phyloP scores from a whole-genome alignment of 2,113 vertebrate genomes.

The Seriola aureovittata region DNA sequence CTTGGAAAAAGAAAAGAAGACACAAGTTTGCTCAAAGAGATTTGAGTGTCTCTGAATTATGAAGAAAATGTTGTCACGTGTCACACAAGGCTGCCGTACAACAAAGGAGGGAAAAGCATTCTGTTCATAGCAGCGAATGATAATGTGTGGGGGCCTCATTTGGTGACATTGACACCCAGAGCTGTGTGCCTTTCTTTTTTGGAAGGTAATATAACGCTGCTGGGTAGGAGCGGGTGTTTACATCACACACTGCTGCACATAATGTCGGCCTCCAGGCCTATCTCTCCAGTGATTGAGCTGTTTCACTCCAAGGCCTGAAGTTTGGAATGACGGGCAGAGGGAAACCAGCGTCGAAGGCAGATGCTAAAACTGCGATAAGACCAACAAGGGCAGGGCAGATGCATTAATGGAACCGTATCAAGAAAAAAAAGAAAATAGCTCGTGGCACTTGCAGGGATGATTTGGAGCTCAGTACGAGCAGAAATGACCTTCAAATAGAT shows the following conservation, averaged over 20 bases:
- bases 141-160: constrained; percentile 38
- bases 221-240: constrained; percentile 60
- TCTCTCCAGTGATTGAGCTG: constrained; percentile 27
- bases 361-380: constrained; percentile 54
- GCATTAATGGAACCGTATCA: constrained; percentile 32
- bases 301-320: constrained; percentile 28
- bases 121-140: background rate
- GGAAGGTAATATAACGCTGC: constrained; percentile 60
- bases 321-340: constrained; percentile 33
- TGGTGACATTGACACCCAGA: constrained; percentile 33
- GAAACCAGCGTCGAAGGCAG: constrained; percentile 38
- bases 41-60: constrained; percentile 9
- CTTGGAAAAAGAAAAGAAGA: background rate
- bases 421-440: constrained; percentile 32
- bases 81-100: constrained; percentile 31
- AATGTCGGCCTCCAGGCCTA: constrained; percentile 43
- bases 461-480: constrained; percentile 4
- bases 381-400: constrained; percentile 16
- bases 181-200: constrained; percentile 31
- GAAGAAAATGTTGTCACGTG: background rate
- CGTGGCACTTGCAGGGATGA: constrained; percentile 20
- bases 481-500: constrained; percentile 53
- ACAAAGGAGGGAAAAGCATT: background rate
- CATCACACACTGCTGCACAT: constrained; percentile 58
- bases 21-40: no score